These are phyloP conservation scores for Dipus sagitta DNA, from an alignment of 2,797 vertebrate genomes.

Conservation along the genomic window DNA sequence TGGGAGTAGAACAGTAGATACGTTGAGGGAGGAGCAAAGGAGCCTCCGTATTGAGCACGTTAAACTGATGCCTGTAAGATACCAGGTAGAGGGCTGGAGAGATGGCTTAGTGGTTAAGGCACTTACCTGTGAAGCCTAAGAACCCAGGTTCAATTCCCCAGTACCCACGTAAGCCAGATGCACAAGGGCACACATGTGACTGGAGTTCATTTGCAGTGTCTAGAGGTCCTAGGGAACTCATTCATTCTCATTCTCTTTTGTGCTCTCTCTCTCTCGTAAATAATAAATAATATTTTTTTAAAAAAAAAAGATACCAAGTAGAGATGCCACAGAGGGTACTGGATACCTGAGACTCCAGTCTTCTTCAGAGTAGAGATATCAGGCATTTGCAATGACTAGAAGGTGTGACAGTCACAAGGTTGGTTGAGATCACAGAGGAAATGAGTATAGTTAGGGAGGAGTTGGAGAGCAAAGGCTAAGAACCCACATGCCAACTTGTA, in stretches of 20 bases:
- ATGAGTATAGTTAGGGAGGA: background rate
- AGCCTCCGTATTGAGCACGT: background rate
- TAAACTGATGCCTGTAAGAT: background rate
- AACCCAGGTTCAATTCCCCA: too few species aligned
- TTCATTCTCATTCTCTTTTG: too few species aligned
- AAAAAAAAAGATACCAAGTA: background rate
- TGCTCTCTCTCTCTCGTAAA: too few species aligned
- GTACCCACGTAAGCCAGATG: too few species aligned
- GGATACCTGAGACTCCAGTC: rapidly evolving
- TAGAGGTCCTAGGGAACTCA: too few species aligned
- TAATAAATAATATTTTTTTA: too few species aligned
- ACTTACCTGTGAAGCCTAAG: too few species aligned
- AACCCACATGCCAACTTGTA: too few species aligned
- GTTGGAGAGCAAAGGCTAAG: background rate
- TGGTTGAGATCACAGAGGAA: constrained; percentile 35
- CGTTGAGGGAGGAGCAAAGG: background rate
- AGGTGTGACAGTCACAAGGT: background rate
- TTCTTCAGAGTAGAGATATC: background rate
- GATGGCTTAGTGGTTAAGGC: too few species aligned
- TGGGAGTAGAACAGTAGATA: background rate
- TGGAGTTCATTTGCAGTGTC: too few species aligned
- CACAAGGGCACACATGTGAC: too few species aligned
- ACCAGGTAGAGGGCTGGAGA: background rate
- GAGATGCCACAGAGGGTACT: background rate
- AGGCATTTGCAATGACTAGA: background rate